Conservation (phyloP, 2,888 invertebrate genomes). For the Lasioglossum marginatum region DNA sequence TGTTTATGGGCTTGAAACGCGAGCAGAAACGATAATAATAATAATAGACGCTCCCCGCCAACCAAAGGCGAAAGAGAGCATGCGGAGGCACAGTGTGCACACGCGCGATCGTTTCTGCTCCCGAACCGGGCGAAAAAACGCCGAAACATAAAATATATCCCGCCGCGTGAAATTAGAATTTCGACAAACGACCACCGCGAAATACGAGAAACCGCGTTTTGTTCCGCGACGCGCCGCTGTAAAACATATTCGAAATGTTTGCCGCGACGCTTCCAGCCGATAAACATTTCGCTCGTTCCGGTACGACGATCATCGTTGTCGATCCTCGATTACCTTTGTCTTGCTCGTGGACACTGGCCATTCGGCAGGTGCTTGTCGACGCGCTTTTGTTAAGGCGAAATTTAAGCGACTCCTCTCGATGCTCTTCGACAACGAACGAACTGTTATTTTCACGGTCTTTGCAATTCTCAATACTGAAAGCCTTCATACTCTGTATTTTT, state of each 20-base stretch:
- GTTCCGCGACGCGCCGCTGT: constrained; percentile 34
- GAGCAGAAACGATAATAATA: constrained; percentile 60
- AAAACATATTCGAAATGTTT: constrained; percentile 54
- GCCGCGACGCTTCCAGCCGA: constrained; percentile 9
- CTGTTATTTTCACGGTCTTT: not conserved
- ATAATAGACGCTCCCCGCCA: constrained; percentile 25
- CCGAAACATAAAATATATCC: constrained; percentile 48
- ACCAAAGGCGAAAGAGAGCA: not conserved
- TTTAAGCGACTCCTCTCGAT: not conserved
- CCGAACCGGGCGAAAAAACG: not conserved
- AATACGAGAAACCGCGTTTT: constrained; percentile 49
- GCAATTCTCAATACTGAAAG: not conserved
- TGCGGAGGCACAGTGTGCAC: constrained; percentile 14
- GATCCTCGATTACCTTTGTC: not conserved
- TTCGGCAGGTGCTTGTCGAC: not conserved
- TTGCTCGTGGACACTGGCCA: not conserved
- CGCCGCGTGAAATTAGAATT: constrained; percentile 56
- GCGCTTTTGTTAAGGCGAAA: not conserved
- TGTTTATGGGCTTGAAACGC: constrained; percentile 57
- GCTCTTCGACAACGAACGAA: not conserved
- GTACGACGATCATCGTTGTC: not conserved
- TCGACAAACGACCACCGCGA: constrained; percentile 42
- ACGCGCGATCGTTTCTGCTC: constrained; percentile 25
- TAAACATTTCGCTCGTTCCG: constrained; percentile 26
- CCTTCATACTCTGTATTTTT: too few relatives aligned